Evolutionary conservation across 2,113 vertebrate species (phyloP).

Genomic region (Pelusios castaneus): DNA sequence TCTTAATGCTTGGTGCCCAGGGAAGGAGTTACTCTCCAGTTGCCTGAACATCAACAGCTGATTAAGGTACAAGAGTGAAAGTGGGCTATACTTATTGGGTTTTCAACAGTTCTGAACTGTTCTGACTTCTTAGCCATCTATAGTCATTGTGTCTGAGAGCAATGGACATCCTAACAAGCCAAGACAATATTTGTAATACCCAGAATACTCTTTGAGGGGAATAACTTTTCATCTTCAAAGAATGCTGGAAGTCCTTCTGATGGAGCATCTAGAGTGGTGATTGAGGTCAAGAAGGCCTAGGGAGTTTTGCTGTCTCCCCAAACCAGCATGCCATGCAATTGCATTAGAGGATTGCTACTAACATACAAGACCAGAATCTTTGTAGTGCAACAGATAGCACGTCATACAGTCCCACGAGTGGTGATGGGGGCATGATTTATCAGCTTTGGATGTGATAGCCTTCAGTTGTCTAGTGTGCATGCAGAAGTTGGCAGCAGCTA

Average conservation of each 20-base stretch:
- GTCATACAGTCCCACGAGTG: background rate
- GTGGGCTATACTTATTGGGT: background rate
- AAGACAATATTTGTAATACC: background rate
- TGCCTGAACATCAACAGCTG: background rate
- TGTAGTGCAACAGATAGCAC: background rate
- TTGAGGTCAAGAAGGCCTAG: background rate
- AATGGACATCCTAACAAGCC: background rate
- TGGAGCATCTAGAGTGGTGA: constrained; percentile 3
- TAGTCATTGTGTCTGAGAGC: background rate
- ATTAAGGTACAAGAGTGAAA: background rate
- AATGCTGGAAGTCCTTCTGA: background rate
- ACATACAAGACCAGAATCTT: background rate
- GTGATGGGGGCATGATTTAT: rapidly evolving
- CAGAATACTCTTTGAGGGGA: background rate
- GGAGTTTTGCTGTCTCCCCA: constrained; percentile 29
- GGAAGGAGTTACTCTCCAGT: background rate
- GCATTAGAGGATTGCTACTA: background rate
- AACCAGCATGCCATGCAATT: background rate
- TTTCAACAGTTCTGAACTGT: background rate
- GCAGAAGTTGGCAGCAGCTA: background rate
- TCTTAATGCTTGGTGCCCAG: background rate
- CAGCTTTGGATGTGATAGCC: background rate
- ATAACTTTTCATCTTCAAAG: background rate
- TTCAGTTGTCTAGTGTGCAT: background rate
- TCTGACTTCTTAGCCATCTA: background rate